Evolutionary conservation across 2,113 vertebrate genomes (phyloP).

Genomic region (Scortum barcoo): DNA sequence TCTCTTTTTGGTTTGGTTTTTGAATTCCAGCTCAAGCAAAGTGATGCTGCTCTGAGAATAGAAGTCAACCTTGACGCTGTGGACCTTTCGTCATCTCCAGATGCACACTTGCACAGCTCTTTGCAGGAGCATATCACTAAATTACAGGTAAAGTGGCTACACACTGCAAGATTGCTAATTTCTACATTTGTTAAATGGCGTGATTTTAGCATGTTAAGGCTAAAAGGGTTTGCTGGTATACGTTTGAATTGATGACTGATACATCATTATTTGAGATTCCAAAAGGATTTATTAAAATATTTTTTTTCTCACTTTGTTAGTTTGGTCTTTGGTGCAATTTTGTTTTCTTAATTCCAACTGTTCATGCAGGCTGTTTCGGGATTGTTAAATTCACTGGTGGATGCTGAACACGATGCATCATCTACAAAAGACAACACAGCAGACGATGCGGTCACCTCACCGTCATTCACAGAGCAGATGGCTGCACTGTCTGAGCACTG

Average conservation of each 20-base stretch:
- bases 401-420: constrained; percentile 28
- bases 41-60: constrained; percentile 89
- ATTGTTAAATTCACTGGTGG: constrained; percentile 86
- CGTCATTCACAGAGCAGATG: constrained; percentile 27
- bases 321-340: neutral
- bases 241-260: neutral
- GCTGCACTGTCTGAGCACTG: constrained; percentile 17
- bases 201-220: neutral
- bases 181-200: neutral
- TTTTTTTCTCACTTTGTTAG: neutral
- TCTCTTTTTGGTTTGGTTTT: constrained; percentile 35
- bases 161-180: neutral
- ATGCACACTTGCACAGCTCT: constrained; percentile 83
- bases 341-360: neutral
- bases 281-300: neutral
- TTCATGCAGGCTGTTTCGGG: constrained; percentile 88
- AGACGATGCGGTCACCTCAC: constrained; percentile 39
- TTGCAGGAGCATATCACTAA: constrained; percentile 90
- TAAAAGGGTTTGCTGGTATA: constrained; percentile 10
- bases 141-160: constrained; percentile 88
- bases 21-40: constrained; percentile 88
- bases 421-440: constrained; percentile 68
- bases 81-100: constrained; percentile 83
- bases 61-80: constrained; percentile 86
- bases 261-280: neutral